Evolutionary conservation across 2,797 vertebrate genomes (phyloP).

Genomic region (Micrastur ruficollis): DNA sequence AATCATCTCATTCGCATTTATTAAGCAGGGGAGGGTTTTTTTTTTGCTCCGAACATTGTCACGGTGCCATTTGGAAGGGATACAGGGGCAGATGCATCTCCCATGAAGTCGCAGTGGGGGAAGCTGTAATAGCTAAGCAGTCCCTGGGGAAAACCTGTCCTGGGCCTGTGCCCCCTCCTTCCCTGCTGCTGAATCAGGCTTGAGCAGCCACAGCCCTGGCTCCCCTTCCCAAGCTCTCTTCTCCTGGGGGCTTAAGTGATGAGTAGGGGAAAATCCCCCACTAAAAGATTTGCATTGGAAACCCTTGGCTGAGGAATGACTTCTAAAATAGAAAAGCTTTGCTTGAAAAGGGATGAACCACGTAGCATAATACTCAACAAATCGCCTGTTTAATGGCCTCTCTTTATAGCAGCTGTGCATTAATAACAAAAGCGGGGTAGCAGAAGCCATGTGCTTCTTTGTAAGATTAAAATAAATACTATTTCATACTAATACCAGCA

Average conservation of each 20-base stretch:
- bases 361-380: conserved; percentile 18
- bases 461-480: conserved; percentile 52
- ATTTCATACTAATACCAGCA: not conserved
- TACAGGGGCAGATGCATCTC: not conserved
- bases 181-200: not conserved
- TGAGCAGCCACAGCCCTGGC: not conserved
- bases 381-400: conserved; percentile 44
- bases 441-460: not conserved
- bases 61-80: not conserved
- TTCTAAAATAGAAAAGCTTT: conserved; percentile 54
- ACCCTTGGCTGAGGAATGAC: not conserved
- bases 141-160: not conserved
- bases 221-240: not conserved
- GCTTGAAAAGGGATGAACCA: conserved; percentile 47
- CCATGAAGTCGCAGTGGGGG: fast-evolving
- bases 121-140: not conserved
- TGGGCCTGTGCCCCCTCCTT: not conserved
- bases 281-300: conserved; percentile 35
- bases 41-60: not conserved
- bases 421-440: conserved; percentile 25
- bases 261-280: conserved; percentile 37
- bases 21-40: fast-evolving
- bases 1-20: not conserved
- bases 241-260: not conserved
- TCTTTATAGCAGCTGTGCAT: conserved; percentile 35